phyloP scores from a whole-genome alignment of 2,113 vertebrate genomes.

The Cyrtonyx montezumae region DNA sequence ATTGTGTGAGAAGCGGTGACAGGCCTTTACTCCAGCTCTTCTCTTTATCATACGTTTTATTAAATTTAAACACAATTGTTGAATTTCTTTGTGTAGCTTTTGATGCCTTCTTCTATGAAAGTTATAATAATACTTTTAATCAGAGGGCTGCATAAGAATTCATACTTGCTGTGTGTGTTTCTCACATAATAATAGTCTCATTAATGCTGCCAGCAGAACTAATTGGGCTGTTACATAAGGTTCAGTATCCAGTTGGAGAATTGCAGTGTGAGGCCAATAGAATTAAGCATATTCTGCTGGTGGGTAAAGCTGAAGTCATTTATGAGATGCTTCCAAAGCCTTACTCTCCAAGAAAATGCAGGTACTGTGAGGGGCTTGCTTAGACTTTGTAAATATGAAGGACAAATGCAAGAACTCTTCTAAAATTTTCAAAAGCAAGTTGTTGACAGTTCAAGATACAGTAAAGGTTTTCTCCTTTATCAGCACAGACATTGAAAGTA shows the following conservation, averaged over 20 bases:
- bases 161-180: not conserved
- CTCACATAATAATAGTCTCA: not conserved
- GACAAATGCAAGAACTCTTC: not conserved
- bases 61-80: slow-evolving; percentile 29
- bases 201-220: slow-evolving; percentile 13
- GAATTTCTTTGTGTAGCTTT: slow-evolving; percentile 1
- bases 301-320: not conserved
- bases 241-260: not conserved
- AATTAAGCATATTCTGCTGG: not conserved
- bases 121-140: not conserved
- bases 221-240: not conserved
- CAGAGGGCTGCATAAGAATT: not conserved
- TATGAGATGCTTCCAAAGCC: not conserved
- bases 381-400: not conserved
- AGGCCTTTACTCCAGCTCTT: not conserved
- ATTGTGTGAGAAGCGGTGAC: not conserved
- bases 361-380: not conserved
- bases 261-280: not conserved
- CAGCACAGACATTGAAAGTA: not conserved
- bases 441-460: slow-evolving; percentile 6
- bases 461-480: slow-evolving; percentile 23
- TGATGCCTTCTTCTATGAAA: slow-evolving; percentile 14
- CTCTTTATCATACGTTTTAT: slow-evolving; percentile 30
- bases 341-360: not conserved
- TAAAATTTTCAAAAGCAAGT: not conserved